phyloP scores from a whole-genome alignment of 2,113 vertebrate species.

The Coryphaenoides rupestris region DNA sequence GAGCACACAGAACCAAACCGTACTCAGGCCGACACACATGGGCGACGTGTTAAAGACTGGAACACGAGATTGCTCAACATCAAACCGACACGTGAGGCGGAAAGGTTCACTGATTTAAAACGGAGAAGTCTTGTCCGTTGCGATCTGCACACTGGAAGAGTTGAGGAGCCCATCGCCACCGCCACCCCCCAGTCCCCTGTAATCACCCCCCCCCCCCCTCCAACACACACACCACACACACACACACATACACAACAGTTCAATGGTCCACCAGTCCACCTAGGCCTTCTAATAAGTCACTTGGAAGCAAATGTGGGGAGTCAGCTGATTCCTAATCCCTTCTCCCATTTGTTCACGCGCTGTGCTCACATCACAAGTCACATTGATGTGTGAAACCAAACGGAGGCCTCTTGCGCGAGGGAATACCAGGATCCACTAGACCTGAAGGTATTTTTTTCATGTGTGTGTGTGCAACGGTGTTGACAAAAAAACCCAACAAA shows the following conservation, averaged over 20 bases:
- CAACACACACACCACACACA: too few species aligned
- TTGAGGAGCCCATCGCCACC: conserved; percentile 33
- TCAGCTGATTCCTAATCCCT: conserved; percentile 73
- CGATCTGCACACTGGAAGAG: neutral
- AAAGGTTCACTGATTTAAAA: too few species aligned
- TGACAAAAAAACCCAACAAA: too few species aligned
- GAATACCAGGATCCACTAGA: neutral
- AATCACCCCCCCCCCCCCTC: neutral
- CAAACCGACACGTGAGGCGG: too few species aligned
- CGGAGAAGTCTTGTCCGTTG: too few species aligned
- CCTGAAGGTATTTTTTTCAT: neutral
- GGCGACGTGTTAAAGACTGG: too few species aligned
- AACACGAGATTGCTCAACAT: too few species aligned
- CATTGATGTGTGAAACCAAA: conserved; percentile 66
- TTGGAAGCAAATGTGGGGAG: conserved; percentile 68
- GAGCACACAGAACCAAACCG: too few species aligned
- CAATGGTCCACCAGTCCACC: conserved; percentile 46
- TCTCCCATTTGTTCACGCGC: conserved; percentile 22
- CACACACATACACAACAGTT: conserved; percentile 29
- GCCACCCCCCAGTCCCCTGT: conserved; percentile 34
- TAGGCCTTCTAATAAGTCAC: conserved; percentile 69
- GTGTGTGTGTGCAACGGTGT: too few species aligned
- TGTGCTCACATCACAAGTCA: conserved; percentile 61
- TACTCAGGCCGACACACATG: too few species aligned
- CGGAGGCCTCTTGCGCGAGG: conserved; percentile 41